These are phyloP conservation scores for Halisarca cf. caerulea DNA, from an alignment of 37 sponge, comb jelly and placozoan genomes.

Conservation along the genomic window DNA sequence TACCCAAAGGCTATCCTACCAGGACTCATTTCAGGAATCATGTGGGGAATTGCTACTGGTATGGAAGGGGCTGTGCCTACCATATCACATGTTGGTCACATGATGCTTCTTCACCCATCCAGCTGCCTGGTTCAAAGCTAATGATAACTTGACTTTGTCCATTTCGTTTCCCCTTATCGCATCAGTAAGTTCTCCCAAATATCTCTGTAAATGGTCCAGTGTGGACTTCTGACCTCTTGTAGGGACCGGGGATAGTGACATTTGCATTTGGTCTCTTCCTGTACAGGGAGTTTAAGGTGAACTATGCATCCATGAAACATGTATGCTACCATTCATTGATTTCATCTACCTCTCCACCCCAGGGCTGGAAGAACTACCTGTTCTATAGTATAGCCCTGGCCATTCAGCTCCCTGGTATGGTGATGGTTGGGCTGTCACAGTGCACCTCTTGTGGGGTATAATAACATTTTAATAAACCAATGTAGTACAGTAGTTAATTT, in stretches of 20 bases:
- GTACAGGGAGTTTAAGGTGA: conserved; percentile 79
- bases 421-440: conserved; percentile 63
- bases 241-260: conserved; percentile 83
- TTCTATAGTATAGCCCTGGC: conserved; percentile 51
- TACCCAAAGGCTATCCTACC: conserved; percentile 76
- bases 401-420: conserved; percentile 44
- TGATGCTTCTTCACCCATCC: background rate
- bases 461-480: no score
- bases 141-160: conserved; percentile 66
- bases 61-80: background rate
- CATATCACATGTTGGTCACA: no score
- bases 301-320: background rate
- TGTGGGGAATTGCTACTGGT: conserved; percentile 89
- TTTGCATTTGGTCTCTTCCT: conserved; percentile 74
- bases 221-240: background rate
- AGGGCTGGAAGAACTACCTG: conserved; percentile 64
- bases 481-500: no score
- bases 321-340: background rate
- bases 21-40: conserved; percentile 77
- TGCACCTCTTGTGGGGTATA: conserved; percentile 38
- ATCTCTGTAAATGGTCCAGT: background rate
- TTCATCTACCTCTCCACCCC: background rate
- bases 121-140: conserved; percentile 79
- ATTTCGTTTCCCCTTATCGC: conserved; percentile 70
- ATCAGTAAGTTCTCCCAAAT: conserved; percentile 52